A percentile compares a stretch with the other conserved stretches of the same genome.
phyloP scores from a whole-genome alignment of 2,113 vertebrate genomes.

The Halcyon senegalensis region DNA sequence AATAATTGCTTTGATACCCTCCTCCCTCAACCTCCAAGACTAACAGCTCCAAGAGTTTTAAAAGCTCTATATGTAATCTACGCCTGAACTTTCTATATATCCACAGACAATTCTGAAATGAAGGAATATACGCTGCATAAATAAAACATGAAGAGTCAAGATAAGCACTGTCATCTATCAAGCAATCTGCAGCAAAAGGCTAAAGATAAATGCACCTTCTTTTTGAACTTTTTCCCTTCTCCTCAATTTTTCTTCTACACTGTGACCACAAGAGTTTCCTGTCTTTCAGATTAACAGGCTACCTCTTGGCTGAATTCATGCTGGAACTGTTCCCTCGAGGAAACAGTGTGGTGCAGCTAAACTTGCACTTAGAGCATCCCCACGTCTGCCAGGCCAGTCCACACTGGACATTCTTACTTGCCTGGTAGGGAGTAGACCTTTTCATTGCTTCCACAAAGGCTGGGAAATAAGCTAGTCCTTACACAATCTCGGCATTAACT shows the following conservation, averaged over 20 bases:
- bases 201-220: background rate
- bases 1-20: background rate
- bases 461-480: background rate
- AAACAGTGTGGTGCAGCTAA: background rate
- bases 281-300: background rate
- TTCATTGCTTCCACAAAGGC: background rate
- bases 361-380: background rate
- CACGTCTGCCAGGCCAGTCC: background rate
- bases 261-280: background rate
- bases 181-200: background rate
- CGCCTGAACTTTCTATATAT: background rate
- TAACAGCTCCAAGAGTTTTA: background rate
- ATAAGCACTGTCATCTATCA: background rate
- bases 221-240: background rate
- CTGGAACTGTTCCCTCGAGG: background rate
- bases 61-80: background rate
- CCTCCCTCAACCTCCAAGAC: background rate
- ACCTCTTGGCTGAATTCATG: background rate
- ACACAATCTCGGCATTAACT: background rate
- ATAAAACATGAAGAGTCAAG: background rate
- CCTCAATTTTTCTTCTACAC: background rate
- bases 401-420: background rate
- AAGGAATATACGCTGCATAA: background rate
- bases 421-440: background rate
- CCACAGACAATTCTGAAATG: background rate